These are phyloP conservation scores for Limnephilus marmoratus DNA, from an alignment of 2,888 invertebrate species.

Conservation along the genomic window DNA sequence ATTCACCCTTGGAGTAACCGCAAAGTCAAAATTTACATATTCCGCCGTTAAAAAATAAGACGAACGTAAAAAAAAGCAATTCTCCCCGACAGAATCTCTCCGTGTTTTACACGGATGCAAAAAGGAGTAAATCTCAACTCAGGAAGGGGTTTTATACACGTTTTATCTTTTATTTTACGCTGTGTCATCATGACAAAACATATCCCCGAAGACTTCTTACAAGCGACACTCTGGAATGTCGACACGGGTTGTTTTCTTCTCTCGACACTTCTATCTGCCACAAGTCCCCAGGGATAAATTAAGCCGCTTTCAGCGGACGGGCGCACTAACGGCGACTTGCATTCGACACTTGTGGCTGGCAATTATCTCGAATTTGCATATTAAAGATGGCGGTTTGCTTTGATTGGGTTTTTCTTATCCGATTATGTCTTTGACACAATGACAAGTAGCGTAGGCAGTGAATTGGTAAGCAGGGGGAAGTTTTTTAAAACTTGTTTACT, in stretches of 20 bases:
- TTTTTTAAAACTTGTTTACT: not conserved
- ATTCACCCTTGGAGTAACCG: not conserved
- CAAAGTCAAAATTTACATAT: not conserved
- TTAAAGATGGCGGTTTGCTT: not conserved
- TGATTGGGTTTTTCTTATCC: not conserved
- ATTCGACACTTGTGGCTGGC: slow-evolving; percentile 12
- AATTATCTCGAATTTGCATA: slow-evolving; percentile 3
- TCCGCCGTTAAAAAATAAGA: not conserved
- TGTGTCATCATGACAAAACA: slow-evolving; percentile 22
- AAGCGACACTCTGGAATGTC: slow-evolving; percentile 11
- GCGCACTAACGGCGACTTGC: slow-evolving; percentile 7
- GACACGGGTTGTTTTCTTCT: not conserved
- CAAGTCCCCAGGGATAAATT: not conserved
- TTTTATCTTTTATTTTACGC: slow-evolving; percentile 29
- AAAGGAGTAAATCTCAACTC: not conserved
- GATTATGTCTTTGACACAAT: not conserved
- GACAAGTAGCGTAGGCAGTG: not conserved
- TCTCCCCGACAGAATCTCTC: not conserved
- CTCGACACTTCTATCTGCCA: slow-evolving; percentile 12
- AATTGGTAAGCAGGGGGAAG: not conserved
- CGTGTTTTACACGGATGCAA: not conserved
- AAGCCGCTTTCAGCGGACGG: not conserved
- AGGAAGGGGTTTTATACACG: not conserved
- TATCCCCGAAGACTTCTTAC: slow-evolving; percentile 7
- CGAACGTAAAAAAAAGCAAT: not conserved